Evolutionary conservation across 2,113 vertebrate genomes (phyloP), one percentile per base, ranked within the genome.

Genomic region (Prolemur simus): DNA sequence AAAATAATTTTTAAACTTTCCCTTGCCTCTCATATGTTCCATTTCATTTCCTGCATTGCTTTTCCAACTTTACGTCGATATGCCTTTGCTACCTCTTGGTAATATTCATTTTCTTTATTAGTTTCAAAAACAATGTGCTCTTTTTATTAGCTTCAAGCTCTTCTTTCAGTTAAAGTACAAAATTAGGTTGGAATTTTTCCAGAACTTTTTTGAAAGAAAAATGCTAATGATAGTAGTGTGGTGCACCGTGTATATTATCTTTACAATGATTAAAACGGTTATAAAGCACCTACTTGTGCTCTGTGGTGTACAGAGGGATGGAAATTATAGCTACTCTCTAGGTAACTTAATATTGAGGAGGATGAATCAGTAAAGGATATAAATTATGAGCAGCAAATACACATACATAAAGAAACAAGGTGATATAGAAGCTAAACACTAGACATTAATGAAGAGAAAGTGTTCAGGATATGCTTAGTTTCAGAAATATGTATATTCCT

Each of bases 151-250:
- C 42, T 39, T 81, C 73, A 89, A 89, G 86, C 60, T 91, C 83
- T 95, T 91, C 80, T 93, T 96, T 92, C 66, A 90, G 69, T 81
- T 91, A 87, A 91, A 91, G 47, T 80, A 96, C 34, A 93, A 96
- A 96, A 93, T 87, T 69, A 96, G 20, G 21, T 77, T 87, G 94
- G 49, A 80, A 25, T 81, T 91, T 93, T 82, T 89, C 64, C 56
- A 93, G 47, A 76, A 80, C 2, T 5, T 94, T 5, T 95, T 94
- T 93, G 84, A 52, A 93, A 95, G 77, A 94, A 90, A 97, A 97
- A 83, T 83, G 82, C 23, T 97, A 96, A 89, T 87, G 60, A 69
- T 54, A 52, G 11, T 20, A 89, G 23, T 60, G 56, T 66, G 17
- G 66, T 92, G 47, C 21, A 81, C 5, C 81, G 42, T 49, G 73